phyloP scores from a whole-genome alignment of 1,140 invertebrate genomes.

The Zaprionus tsacasi region DNA sequence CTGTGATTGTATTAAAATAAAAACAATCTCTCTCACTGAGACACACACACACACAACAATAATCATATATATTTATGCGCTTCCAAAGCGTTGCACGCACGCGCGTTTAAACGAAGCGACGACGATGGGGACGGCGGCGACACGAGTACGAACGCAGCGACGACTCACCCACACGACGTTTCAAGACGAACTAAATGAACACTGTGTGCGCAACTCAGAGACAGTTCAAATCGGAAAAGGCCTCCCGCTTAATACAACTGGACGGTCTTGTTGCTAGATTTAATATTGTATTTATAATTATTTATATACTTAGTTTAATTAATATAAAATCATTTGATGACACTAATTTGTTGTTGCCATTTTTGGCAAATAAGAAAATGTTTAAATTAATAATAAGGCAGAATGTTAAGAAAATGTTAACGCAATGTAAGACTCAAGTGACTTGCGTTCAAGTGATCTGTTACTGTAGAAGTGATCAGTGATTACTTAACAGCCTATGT shows the following conservation, averaged over 20 bases:
- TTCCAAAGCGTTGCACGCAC: conserved; percentile 45
- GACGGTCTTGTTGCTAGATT: not conserved
- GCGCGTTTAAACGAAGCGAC: conserved; percentile 24
- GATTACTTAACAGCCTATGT: not conserved
- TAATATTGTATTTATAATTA: not conserved
- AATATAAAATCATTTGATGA: not conserved
- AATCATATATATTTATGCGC: not conserved
- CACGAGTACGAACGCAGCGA: conserved; percentile 5
- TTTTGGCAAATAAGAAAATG: not conserved
- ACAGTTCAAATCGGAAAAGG: conserved; percentile 21
- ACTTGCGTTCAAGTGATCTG: not conserved
- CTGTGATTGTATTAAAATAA: conserved; percentile 58
- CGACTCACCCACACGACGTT: conserved; percentile 54
- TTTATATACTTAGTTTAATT: not conserved
- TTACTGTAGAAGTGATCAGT: not conserved
- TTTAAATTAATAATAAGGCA: conserved; percentile 2
- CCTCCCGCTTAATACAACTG: not conserved
- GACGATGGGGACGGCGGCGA: conserved; percentile 12
- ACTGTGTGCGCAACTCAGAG: not conserved
- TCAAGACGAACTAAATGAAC: conserved; percentile 44
- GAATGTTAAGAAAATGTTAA: conserved; percentile 18
- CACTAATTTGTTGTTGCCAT: not conserved
- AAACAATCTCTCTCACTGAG: conserved; percentile 44
- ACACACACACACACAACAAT: conserved; percentile 14
- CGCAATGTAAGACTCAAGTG: not conserved